phyloP scores from a whole-genome alignment of 2,888 invertebrate species.

The Drosophila paramelanica region DNA sequence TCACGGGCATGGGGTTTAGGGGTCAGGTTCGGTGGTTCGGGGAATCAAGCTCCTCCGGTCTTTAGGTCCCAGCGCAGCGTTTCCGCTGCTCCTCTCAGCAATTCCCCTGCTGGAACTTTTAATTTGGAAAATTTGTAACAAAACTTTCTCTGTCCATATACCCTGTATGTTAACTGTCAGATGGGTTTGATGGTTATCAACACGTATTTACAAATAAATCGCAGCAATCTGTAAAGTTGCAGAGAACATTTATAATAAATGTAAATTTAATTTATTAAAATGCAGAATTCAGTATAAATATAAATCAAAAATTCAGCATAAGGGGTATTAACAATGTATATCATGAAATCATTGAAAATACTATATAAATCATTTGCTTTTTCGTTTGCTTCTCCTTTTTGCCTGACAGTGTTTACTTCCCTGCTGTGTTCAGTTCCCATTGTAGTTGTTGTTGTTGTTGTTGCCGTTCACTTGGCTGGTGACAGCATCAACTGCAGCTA shows the following conservation, averaged over 20 bases:
- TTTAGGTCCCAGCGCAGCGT: conserved; percentile 15
- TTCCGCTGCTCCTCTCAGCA: conserved; percentile 27
- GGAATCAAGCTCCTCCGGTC: conserved; percentile 29
- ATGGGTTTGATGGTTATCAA: background rate
- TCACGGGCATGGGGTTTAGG: background rate
- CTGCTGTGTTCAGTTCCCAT: background rate
- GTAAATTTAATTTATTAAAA: no score
- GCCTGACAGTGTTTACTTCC: conserved; percentile 41
- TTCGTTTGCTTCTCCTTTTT: conserved; percentile 15
- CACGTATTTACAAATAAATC: no score
- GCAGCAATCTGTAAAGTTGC: no score
- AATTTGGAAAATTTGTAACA: conserved; percentile 76
- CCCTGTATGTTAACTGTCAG: conserved; percentile 19
- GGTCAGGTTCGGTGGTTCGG: conserved; percentile 4
- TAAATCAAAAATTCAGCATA: background rate
- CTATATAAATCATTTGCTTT: conserved; percentile 34
- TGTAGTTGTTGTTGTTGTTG: conserved; percentile 9
- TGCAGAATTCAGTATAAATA: background rate
- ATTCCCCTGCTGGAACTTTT: conserved; percentile 58
- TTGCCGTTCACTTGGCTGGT: background rate
- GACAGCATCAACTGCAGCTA: conserved; percentile 27
- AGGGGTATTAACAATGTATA: background rate
- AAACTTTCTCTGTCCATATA: conserved; percentile 50
- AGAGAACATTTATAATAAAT: no score
- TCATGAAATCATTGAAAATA: background rate